A percentile compares a stretch with the other conserved stretches of the same genome.
Conservation (phyloP, 1,140 invertebrate species). For the Drosophila obscura region DNA sequence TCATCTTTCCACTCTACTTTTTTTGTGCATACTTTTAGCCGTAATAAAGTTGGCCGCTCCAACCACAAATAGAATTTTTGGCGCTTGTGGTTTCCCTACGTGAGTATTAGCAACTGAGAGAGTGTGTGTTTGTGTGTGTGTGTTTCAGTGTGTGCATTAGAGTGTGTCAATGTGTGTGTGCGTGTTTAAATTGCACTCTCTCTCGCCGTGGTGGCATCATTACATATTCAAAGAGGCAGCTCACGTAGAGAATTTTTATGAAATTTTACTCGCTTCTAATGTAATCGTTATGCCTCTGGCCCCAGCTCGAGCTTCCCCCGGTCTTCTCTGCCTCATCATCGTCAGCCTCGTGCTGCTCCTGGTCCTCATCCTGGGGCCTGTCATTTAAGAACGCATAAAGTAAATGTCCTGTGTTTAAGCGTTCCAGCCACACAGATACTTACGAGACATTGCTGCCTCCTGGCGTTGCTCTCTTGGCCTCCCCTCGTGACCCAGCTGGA, state of each 20-base stretch:
- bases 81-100: slow-evolving; percentile 63
- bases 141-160: slow-evolving; percentile 7
- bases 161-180: slow-evolving; percentile 38
- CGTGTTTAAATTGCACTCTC: slow-evolving; percentile 69
- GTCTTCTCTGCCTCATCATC: neutral
- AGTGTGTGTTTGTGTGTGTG: slow-evolving; percentile 11
- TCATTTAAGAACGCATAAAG: slow-evolving; percentile 76
- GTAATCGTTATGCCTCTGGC: slow-evolving; percentile 66
- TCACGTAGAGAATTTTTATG: slow-evolving; percentile 74
- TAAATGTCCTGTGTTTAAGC: slow-evolving; percentile 75
- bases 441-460: slow-evolving; percentile 47
- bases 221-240: slow-evolving; percentile 78
- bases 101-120: slow-evolving; percentile 36
- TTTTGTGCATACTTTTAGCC: slow-evolving; percentile 56
- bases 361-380: slow-evolving; percentile 36
- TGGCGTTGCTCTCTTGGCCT: too few species aligned
- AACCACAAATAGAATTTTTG: slow-evolving; percentile 76
- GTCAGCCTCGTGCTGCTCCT: slow-evolving; percentile 7
- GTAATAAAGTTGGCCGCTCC: slow-evolving; percentile 70
- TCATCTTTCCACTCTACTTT: slow-evolving; percentile 12
- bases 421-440: slow-evolving; percentile 43
- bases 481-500: too few species aligned
- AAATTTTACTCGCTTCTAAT: slow-evolving; percentile 78
- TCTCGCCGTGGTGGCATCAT: slow-evolving; percentile 52
- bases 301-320: slow-evolving; percentile 1